A percentile compares a stretch with the other conserved stretches of the same genome.
Conservation (phyloP, 1,140 invertebrate species). For the Drosophila kikkawai region DNA sequence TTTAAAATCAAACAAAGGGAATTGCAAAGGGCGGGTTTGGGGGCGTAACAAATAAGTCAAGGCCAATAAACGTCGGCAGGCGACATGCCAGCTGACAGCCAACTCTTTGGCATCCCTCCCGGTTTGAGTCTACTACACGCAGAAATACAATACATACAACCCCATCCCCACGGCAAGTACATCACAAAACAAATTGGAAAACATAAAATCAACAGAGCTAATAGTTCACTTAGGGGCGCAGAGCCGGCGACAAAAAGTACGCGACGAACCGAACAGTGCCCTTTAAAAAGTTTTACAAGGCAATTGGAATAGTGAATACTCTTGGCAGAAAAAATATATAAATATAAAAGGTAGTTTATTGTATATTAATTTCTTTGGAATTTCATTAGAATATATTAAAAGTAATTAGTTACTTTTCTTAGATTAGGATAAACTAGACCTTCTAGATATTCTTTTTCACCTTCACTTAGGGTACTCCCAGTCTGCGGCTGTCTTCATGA, state of each 20-base stretch:
- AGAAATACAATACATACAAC: neutral
- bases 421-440: neutral
- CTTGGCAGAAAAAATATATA: neutral
- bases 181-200: conserved; percentile 73
- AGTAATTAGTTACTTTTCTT: neutral
- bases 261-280: conserved; percentile 27
- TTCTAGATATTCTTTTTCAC: neutral
- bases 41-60: conserved; percentile 36
- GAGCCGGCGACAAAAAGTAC: conserved; percentile 34
- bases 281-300: neutral
- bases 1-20: conserved; percentile 77
- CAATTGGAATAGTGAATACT: neutral
- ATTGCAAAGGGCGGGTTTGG: conserved; percentile 32
- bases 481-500: conserved; percentile 10
- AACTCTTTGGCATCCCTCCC: conserved; percentile 49
- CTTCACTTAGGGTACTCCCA: conserved; percentile 2
- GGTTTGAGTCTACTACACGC: too few species aligned
- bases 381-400: neutral
- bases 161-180: conserved; percentile 34
- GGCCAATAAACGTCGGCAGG: conserved; percentile 75
- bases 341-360: neutral
- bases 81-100: conserved; percentile 61
- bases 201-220: conserved; percentile 83
- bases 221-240: conserved; percentile 79
- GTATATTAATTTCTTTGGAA: neutral